Conservation (phyloP, 2,888 invertebrate genomes). For the Philonicus albiceps region DNA sequence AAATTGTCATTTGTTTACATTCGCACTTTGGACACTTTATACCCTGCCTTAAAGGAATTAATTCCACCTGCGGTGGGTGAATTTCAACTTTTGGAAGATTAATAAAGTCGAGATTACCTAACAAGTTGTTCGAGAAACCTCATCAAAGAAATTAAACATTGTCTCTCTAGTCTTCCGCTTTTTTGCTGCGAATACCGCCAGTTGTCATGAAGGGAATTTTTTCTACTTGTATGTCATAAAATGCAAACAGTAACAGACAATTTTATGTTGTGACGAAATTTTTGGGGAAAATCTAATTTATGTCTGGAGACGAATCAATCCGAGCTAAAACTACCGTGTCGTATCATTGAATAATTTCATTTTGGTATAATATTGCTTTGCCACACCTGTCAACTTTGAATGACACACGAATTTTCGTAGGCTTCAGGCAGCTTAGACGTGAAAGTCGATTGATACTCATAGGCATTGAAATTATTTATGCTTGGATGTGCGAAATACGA, state of each 20-base stretch:
- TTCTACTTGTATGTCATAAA: not conserved
- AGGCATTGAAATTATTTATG: not conserved
- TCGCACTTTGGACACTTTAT: not conserved
- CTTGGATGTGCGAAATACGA: not conserved
- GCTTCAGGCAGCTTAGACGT: not conserved
- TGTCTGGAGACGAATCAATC: not conserved
- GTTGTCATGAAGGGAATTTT: not conserved
- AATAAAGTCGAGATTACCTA: not conserved
- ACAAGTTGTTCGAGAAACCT: not conserved
- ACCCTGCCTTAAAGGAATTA: not conserved
- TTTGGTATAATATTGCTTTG: not conserved
- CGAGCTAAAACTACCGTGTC: not conserved
- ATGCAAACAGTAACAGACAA: not conserved
- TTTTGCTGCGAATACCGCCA: not conserved
- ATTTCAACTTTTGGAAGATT: not conserved
- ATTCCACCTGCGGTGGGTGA: not conserved
- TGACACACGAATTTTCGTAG: not conserved
- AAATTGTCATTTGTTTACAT: not conserved
- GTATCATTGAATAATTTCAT: not conserved
- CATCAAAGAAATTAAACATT: not conserved
- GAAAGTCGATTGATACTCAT: not conserved
- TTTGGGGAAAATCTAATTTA: not conserved
- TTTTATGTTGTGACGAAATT: not conserved
- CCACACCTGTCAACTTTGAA: not conserved
- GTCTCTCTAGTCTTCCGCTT: not conserved